Evolutionary conservation across 2,888 invertebrate species (phyloP), one percentile per base, ranked within the genome.

Genomic region (Leuctra nigra): DNA sequence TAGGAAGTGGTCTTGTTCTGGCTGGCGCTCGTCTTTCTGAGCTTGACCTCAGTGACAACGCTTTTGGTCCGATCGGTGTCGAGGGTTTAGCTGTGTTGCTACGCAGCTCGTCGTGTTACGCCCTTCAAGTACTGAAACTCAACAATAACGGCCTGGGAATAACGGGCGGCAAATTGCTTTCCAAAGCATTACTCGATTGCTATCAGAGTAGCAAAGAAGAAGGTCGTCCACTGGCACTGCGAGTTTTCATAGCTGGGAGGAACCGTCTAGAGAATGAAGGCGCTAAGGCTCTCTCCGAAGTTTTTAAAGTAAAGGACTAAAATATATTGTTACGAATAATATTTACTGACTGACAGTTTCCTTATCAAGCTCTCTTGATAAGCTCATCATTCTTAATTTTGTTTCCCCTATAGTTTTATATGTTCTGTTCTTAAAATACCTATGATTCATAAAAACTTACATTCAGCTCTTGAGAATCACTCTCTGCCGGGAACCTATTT

Each of bases 141-240:
- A 95, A 97, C 70, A 99, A 99, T 72, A 96, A 95, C 68, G 98
- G 98, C 0, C 76, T 98, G 7, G 98, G 98, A 4, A 89, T 91
- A 54, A 82, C 84, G 0, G 98, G 97, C 7, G 96, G 91, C 2
- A 82, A 75, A 69, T 78, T 94, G 71, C 72, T 97, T 14, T 88
- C 95, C 0, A 73, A 80, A 47, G 88, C 92, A 0, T 70, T 92
- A 7, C 70, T 87, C 4, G 81, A 84, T 62, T 87, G 89, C 67
- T 75, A 83, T 63, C 66, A 72, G 14, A 76, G 78, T 44, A 82
- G 81, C 62, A 77, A 75, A 62, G 75, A 77, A 1, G 77, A 80
- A 0, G 87, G 86, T 0, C 78, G 76, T 52, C 86, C 89, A 0
- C 74, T 96, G 2, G 77, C 81, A 1, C 72, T 99, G 4, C 84